phyloP scores from a whole-genome alignment of 37 sponge, comb jelly and placozoan genomes.

The Amphimedon queenslandica region DNA sequence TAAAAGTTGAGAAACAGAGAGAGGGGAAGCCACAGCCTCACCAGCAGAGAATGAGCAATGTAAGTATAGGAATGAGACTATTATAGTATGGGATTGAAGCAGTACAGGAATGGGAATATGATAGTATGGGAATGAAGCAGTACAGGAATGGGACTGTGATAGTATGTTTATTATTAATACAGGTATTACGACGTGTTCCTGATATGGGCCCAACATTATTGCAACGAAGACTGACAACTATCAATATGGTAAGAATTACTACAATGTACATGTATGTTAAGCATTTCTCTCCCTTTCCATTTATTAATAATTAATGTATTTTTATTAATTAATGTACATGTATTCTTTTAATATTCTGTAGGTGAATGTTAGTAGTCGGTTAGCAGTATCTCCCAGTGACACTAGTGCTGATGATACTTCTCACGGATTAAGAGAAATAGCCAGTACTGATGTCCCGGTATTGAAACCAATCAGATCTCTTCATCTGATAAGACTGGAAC shows the following conservation, averaged over 20 bases:
- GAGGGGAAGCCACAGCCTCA: conserved; percentile 1
- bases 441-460: neutral
- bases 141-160: too few relatives aligned
- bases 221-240: conserved; percentile 3
- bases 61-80: too few relatives aligned
- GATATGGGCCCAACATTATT: conserved; percentile 22
- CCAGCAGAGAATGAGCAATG: too few relatives aligned
- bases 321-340: too few relatives aligned
- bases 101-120: neutral
- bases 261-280: too few relatives aligned
- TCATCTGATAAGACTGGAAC: neutral
- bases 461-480: neutral
- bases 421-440: neutral
- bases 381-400: too few relatives aligned
- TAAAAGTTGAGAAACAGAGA: conserved; percentile 16
- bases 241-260: neutral
- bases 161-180: neutral
- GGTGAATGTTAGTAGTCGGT: too few relatives aligned
- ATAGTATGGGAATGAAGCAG: neutral
- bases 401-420: too few relatives aligned
- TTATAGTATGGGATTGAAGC: too few relatives aligned
- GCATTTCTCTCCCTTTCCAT: too few relatives aligned
- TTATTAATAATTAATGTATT: too few relatives aligned
- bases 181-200: conserved; percentile 19
- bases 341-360: neutral